Evolutionary conservation across 2,888 invertebrate species (phyloP), one percentile per base, ranked within the genome.

Genomic region (Nezara viridula): DNA sequence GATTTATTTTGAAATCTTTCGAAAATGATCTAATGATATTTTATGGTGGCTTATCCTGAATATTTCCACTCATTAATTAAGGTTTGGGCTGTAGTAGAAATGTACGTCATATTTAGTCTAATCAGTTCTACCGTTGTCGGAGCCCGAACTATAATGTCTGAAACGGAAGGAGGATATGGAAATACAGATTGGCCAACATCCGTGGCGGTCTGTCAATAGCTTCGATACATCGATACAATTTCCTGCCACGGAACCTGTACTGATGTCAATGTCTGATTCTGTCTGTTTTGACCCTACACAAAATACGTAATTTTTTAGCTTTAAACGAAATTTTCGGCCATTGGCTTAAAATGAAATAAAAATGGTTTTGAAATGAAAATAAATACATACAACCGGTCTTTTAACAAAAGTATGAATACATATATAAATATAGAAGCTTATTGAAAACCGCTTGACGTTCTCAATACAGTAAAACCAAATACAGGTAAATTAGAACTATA

Each of bases 131-230:
- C 6, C 32, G 4, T 66, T 32, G 32, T 14, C 66, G 32, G 32
- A 66, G 19, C 66, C 9, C 19, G 19, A 66, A 32, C 66, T 32
- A 32, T 19, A 16, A 16, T 32, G 66, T 32, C 66, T 66, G 2
- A 66, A 37, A 44, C 81, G 81, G 81, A 81, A 44, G 81, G 24
- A 44, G 81, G 81, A 81, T 81, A 81, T 81, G 81, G 81, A 81
- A 81, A 44, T 81, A 81, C n/a, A 81, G 81, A 81, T 81, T 81
- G 81, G 81, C 21, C 44, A 44, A 44, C 81, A 44, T 40, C 81
- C 40, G 81, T 9, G 44, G 81, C 44, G n/a, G 81, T 81, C 81
- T 24, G 81, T 81, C 81, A 81, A 81, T 81, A 44, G 81, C 81
- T 81, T 81, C 44, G 44, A 40, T 77, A 10, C 77, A 77, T 77